These are phyloP conservation scores for Tanypteryx hageni DNA, from an alignment of 2,888 invertebrate species.

Conservation along the genomic window DNA sequence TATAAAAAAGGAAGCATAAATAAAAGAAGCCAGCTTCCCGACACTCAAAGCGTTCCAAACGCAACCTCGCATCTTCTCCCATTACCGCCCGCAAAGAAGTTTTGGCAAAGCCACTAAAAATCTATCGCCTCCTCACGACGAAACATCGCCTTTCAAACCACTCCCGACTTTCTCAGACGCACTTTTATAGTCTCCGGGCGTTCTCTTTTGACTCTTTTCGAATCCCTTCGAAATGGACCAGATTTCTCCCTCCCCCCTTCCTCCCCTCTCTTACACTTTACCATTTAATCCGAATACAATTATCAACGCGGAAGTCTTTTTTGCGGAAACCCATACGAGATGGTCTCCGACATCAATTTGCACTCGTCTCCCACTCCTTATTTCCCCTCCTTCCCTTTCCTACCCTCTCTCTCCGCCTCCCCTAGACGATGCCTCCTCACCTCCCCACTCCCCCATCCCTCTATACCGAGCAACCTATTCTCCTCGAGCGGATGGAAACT, in stretches of 20 bases:
- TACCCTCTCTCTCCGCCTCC: constrained; percentile 68
- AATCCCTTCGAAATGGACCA: constrained; percentile 66
- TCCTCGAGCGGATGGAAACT: constrained; percentile 38
- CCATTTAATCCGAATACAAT: constrained; percentile 66
- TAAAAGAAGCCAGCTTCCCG: constrained; percentile 44
- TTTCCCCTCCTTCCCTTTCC: constrained; percentile 49
- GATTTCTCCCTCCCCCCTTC: constrained; percentile 67
- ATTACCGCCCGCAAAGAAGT: constrained; percentile 56
- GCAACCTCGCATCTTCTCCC: constrained; percentile 35
- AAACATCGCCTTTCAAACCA: neutral
- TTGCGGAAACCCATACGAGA: constrained; percentile 64
- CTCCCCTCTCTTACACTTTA: constrained; percentile 65
- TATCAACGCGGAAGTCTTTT: constrained; percentile 67
- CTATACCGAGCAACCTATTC: neutral
- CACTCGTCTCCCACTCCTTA: constrained; percentile 63
- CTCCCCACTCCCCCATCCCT: neutral
- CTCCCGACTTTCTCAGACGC: neutral
- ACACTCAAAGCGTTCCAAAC: neutral
- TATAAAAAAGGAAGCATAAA: constrained; percentile 63
- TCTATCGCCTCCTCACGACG: constrained; percentile 4
- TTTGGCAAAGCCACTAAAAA: constrained; percentile 27
- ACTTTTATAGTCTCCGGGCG: constrained; percentile 67
- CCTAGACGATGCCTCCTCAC: constrained; percentile 42
- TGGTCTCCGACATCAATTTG: constrained; percentile 18
- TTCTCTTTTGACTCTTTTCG: constrained; percentile 68